Conservation (phyloP, 2,113 vertebrate genomes). For the human (Homo sapiens) region DNA sequence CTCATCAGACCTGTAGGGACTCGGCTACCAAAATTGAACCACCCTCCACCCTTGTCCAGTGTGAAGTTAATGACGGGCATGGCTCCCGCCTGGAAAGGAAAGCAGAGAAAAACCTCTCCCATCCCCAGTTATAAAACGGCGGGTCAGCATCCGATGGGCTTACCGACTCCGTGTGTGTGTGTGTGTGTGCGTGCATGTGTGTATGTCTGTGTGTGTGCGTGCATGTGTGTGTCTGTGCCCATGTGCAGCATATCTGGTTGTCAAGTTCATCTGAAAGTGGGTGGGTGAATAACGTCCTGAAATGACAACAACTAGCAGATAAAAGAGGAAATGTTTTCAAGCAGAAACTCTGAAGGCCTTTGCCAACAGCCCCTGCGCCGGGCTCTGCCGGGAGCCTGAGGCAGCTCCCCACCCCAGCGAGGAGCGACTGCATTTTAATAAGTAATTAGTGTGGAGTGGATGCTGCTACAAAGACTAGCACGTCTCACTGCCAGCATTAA, state of each 20-base stretch:
- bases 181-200: accelerated
- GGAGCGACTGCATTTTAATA: slow-evolving; percentile 9
- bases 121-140: not conserved
- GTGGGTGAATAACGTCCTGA: not conserved
- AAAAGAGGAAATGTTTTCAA: not conserved
- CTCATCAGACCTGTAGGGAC: not conserved
- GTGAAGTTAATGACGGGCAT: not conserved
- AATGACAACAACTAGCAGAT: not conserved
- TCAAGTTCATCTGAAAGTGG: not conserved
- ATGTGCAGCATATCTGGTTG: not conserved
- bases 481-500: not conserved
- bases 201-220: accelerated
- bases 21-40: accelerated
- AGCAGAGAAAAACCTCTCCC: not conserved
- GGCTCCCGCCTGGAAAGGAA: not conserved
- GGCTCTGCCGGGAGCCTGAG: not conserved
- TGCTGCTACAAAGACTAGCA: not conserved
- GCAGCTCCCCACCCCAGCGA: not conserved
- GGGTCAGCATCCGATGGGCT: not conserved
- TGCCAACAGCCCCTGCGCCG: accelerated
- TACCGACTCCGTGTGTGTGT: accelerated
- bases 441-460: slow-evolving; percentile 42
- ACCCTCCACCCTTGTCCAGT: not conserved
- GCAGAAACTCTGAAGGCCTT: not conserved
- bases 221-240: accelerated